These are phyloP conservation scores for Mechanitis mazaeus DNA, from an alignment of 2,888 invertebrate species.

Conservation along the genomic window DNA sequence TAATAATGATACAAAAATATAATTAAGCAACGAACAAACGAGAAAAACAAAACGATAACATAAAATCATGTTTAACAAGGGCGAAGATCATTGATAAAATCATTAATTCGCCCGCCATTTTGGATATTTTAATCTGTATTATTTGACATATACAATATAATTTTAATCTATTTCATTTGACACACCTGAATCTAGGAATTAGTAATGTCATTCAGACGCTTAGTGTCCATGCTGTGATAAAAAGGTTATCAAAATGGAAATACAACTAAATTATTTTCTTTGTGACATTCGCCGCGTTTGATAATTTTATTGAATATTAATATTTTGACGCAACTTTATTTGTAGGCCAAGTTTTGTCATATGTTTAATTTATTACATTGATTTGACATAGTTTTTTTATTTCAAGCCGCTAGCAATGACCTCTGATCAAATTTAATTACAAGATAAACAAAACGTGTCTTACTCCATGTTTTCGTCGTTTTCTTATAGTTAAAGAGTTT, in stretches of 20 bases:
- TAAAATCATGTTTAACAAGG: slow-evolving; percentile 39
- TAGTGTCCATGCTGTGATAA: slow-evolving; percentile 29
- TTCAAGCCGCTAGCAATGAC: no score
- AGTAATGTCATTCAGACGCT: no score
- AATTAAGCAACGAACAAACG: slow-evolving; percentile 9
- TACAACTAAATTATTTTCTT: slow-evolving; percentile 54
- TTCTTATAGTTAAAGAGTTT: no score
- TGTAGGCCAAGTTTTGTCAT: slow-evolving; percentile 31
- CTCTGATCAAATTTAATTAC: no score
- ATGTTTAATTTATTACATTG: not conserved
- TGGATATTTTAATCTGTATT: slow-evolving; percentile 3
- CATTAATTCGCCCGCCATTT: slow-evolving; percentile 59
- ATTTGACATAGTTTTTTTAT: no score
- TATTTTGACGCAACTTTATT: slow-evolving; percentile 55
- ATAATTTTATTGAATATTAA: slow-evolving; percentile 71
- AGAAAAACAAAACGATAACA: slow-evolving; percentile 7
- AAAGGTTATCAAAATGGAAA: slow-evolving; percentile 50
- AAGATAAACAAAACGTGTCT: no score
- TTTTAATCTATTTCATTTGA: not conserved
- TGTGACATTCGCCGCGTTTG: slow-evolving; percentile 56
- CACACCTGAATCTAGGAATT: no score
- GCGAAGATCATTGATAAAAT: slow-evolving; percentile 49
- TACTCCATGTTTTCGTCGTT: no score
- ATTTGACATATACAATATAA: not conserved
- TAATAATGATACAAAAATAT: slow-evolving; percentile 5